phyloP scores from a whole-genome alignment of 2,888 invertebrate species.

The Conops quadrifasciatus region DNA sequence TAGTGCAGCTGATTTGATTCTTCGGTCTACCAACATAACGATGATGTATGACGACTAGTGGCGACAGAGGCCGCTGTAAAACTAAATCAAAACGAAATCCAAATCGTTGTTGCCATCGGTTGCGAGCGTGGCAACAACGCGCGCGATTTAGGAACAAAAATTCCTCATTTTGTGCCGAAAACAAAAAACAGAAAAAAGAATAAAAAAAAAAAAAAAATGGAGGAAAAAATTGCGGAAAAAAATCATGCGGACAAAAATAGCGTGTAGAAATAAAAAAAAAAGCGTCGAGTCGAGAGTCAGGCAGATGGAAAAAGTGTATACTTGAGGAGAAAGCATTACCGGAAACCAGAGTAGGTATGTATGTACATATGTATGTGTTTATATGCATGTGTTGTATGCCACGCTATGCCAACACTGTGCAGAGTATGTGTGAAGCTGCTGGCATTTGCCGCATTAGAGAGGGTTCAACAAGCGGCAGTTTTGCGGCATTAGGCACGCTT shows the following conservation, averaged over 20 bases:
- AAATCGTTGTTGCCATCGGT: slow-evolving; percentile 37
- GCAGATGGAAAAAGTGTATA: no score
- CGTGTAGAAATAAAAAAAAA: no score
- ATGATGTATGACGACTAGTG: slow-evolving; percentile 12
- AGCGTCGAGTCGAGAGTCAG: no score
- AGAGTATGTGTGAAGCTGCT: background rate
- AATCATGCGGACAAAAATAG: slow-evolving; percentile 10
- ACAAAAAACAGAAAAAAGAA: slow-evolving; percentile 25
- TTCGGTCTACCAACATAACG: no score
- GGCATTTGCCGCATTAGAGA: background rate
- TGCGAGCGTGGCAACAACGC: slow-evolving; percentile 12
- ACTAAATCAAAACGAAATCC: slow-evolving; percentile 39
- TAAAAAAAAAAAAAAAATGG: slow-evolving; percentile 13
- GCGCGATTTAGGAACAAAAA: slow-evolving; percentile 22
- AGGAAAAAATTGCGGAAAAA: slow-evolving; percentile 4
- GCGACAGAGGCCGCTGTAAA: slow-evolving; percentile 31
- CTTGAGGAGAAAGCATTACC: no score
- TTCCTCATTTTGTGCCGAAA: background rate
- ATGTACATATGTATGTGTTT: slow-evolving; percentile 30
- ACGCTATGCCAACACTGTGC: no score
- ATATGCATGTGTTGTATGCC: slow-evolving; percentile 21
- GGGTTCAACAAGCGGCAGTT: slow-evolving; percentile 13
- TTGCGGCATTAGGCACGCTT: slow-evolving; percentile 11
- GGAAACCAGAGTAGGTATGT: background rate
- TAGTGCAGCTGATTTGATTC: no score